Conservation (phyloP, 1,140 invertebrate genomes). For the Aphelenchoides fujianensis region DNA sequence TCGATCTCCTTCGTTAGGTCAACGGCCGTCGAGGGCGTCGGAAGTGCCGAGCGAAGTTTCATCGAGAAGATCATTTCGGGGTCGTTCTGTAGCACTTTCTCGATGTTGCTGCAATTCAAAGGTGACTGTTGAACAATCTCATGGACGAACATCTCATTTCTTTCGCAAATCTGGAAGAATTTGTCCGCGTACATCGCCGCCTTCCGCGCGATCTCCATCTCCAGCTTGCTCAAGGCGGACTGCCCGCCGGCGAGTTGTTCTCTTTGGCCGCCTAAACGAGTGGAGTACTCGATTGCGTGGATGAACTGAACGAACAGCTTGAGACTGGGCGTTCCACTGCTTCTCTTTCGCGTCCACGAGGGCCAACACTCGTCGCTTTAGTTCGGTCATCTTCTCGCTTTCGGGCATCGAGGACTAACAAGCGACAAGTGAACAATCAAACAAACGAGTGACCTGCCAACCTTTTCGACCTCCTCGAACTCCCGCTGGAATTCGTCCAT, state of each 20-base stretch:
- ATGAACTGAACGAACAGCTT: neutral
- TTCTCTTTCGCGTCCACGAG: constrained; percentile 2
- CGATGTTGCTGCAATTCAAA: constrained; percentile 2
- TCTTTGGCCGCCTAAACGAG: neutral
- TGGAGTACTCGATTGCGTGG: neutral
- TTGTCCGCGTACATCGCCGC: constrained; percentile 10
- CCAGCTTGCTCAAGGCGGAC: neutral
- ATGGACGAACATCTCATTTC: constrained; percentile 11
- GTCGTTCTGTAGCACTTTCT: constrained; percentile 18
- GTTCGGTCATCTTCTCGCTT: neutral
- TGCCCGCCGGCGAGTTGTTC: neutral
- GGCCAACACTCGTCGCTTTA: neutral
- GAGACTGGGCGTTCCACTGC: constrained; percentile 3
- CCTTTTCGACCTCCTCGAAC: neutral
- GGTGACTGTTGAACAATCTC: too few relatives aligned
- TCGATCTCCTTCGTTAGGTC: constrained; percentile 21
- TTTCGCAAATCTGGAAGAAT: constrained; percentile 14
- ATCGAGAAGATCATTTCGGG: constrained; percentile 12
- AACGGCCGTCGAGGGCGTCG: constrained; percentile 8
- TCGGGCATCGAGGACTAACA: neutral
- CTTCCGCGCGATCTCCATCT: constrained; percentile 2
- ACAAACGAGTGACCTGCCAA: too few relatives aligned
- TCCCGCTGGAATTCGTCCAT: constrained; percentile 4
- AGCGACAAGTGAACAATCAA: neutral
- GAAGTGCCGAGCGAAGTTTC: constrained; percentile 5